Base-by-base conservation (phyloP, 2,113 vertebrate genomes). In the Archocentrus centrarchus region DNA sequence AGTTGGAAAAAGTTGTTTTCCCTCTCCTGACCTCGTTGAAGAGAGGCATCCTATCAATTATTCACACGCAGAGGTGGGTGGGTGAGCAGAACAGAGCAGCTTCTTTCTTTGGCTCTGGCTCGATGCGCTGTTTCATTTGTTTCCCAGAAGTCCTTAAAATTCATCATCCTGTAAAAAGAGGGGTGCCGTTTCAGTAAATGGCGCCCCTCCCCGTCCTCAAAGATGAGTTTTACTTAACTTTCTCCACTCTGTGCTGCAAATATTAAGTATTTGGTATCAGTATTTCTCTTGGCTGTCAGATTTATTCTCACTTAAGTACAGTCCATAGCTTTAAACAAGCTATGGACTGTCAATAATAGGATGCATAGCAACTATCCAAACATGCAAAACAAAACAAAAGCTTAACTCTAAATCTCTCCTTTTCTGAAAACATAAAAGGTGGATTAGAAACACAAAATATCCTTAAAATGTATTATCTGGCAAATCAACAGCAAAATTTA, bases 61-160 rank as follows among this genome's bases (percentile, higher is more conserved):
- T 90, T 91, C 58, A 93, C 53, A 41, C 64, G 61, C 79, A 2
- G 32, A 24, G 39, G 44, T 76, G 59, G 61, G 68, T 77, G 61
- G 41, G 44, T 66, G 44, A 30, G 32, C 59, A 15, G 35, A 81
- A 27, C 2, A 27, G 27, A 27, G 59, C 35, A 39, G 20, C 75
- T 78, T 63, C 11, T 44, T 50, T 58, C 8, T n/a, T 39, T 27
- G 24, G 60, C 64, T 85, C 68, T 53, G 14, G 35, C 47, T 66
- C 58, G 58, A 37, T 77, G 22, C 1, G 58, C 57, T 66, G 75
- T 83, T 84, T 82, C 76, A 89, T 91, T 90, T 50, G 82, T 86
- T 88, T 92, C 87, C 82, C 57, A 78, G 78, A 90, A 86, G 77
- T 55, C 35, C 57, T 77, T 18, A 2, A 85, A 53, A 82, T 77